These are phyloP conservation scores for Cryptophagus acutangulus DNA, from an alignment of 2,888 invertebrate genomes.

Conservation along the genomic window DNA sequence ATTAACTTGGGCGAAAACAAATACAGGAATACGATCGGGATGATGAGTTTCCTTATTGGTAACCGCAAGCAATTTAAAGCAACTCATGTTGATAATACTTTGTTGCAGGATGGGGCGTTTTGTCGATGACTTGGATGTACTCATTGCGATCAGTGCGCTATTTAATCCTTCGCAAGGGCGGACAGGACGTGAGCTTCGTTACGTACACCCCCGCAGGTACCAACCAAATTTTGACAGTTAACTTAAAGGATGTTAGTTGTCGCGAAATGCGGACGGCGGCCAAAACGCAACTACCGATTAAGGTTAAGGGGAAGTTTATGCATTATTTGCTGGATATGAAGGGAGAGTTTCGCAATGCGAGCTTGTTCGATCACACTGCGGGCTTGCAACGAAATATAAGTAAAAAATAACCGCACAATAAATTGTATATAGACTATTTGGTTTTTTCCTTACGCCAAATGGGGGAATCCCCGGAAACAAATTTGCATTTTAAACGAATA, in stretches of 20 bases:
- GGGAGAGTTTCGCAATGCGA: slow-evolving; percentile 68
- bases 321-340: slow-evolving; percentile 75
- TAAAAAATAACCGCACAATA: too few relatives aligned
- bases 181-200: slow-evolving; percentile 60
- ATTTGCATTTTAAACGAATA: too few relatives aligned
- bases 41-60: too few relatives aligned
- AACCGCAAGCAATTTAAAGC: slow-evolving; percentile 15
- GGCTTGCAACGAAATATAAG: slow-evolving; percentile 58
- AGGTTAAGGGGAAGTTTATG: slow-evolving; percentile 64
- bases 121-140: slow-evolving; percentile 65
- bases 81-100: background rate
- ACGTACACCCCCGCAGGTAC: slow-evolving; percentile 70
- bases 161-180: slow-evolving; percentile 70
- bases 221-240: slow-evolving; percentile 66
- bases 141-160: slow-evolving; percentile 68
- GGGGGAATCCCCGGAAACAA: too few relatives aligned
- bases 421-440: too few relatives aligned
- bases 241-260: slow-evolving; percentile 62
- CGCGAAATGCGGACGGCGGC: slow-evolving; percentile 58
- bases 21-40: slow-evolving; percentile 66
- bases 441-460: too few relatives aligned
- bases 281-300: slow-evolving; percentile 64
- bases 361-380: slow-evolving; percentile 72
- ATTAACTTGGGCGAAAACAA: slow-evolving; percentile 75
- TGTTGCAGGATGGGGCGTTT: slow-evolving; percentile 61